Conservation (phyloP, 1,140 invertebrate species). For the Neotoxoptera formosana region DNA sequence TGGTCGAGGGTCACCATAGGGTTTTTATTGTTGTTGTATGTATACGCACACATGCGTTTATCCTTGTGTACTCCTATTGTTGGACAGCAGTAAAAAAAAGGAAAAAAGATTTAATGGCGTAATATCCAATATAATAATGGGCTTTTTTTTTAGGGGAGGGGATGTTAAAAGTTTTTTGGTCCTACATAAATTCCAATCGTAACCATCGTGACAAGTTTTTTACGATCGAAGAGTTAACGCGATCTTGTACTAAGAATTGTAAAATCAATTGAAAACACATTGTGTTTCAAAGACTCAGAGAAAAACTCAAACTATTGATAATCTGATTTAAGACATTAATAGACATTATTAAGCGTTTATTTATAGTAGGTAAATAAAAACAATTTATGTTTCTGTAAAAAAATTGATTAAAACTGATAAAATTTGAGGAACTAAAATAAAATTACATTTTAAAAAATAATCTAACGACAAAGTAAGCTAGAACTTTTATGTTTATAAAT, state of each 20-base stretch:
- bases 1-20: neutral
- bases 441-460: neutral
- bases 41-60: conserved; percentile 18
- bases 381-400: neutral
- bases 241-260: neutral
- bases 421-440: neutral
- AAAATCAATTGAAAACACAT: conserved; percentile 28
- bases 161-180: conserved; percentile 38
- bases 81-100: conserved; percentile 26
- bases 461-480: neutral
- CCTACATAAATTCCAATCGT: conserved; percentile 51
- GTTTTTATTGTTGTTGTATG: conserved; percentile 39
- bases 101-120: conserved; percentile 50
- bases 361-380: neutral
- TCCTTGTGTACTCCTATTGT: conserved; percentile 37
- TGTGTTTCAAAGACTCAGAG: neutral
- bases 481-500: neutral
- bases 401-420: neutral
- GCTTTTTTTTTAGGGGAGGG: neutral
- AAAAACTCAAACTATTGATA: neutral
- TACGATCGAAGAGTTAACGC: neutral
- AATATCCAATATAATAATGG: conserved; percentile 50
- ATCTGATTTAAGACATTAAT: neutral
- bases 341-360: neutral
- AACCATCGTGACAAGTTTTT: conserved; percentile 30